Percentiles rank a stretch among this genome's conserved stretches.
These are phyloP conservation scores for Trichechus manatus DNA, from an alignment of 2,113 vertebrate species.

Conservation along the genomic window DNA sequence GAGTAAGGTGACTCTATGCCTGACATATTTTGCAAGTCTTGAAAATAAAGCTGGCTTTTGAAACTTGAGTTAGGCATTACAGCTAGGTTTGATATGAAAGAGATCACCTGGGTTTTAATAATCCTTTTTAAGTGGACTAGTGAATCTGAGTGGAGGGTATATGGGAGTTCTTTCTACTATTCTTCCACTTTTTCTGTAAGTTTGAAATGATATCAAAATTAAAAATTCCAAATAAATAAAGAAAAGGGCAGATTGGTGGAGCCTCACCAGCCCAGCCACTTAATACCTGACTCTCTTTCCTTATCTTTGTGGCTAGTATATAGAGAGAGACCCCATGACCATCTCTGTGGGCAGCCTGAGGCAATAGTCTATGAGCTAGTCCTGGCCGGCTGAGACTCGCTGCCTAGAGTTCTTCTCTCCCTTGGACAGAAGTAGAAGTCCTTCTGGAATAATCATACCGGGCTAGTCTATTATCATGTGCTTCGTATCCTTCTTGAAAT, in stretches of 20 bases:
- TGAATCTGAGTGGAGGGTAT: not conserved
- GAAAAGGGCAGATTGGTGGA: not conserved
- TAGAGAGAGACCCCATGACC: not conserved
- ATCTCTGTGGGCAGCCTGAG: not conserved
- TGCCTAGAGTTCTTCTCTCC: not conserved
- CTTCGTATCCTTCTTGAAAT: not conserved
- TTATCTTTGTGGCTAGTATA: not conserved
- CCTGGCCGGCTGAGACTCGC: not conserved
- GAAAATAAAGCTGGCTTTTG: not conserved
- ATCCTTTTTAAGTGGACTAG: not conserved
- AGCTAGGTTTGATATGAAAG: not conserved
- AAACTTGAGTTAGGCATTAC: not conserved
- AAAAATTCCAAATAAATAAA: not conserved
- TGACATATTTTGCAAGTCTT: not conserved
- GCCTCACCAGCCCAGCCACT: not conserved
- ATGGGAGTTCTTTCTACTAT: not conserved
- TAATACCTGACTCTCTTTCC: not conserved
- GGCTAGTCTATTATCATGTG: not conserved
- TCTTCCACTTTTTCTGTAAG: not conserved
- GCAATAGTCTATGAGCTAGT: not conserved
- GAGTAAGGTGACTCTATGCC: not conserved
- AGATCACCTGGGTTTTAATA: not conserved
- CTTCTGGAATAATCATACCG: not conserved
- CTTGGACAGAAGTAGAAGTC: not conserved
- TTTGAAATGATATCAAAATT: conserved; percentile 25